Conservation (phyloP, 2,113 vertebrate genomes). For the Grus americana region DNA sequence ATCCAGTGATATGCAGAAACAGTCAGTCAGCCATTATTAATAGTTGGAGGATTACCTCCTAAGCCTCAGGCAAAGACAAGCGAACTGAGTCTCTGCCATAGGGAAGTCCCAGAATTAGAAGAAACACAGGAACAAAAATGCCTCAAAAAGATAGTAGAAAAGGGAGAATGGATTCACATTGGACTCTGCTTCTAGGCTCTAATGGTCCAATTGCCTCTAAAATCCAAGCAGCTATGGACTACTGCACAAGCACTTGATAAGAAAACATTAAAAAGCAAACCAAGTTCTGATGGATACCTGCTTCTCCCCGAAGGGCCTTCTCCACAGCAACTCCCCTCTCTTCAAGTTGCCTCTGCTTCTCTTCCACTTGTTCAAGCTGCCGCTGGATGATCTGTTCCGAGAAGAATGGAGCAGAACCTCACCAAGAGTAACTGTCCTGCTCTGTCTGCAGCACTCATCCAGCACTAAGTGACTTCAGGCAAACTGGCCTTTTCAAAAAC, state of each 20-base stretch:
- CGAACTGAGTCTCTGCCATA: not conserved
- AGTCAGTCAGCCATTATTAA: not conserved
- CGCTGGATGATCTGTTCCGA: constrained; percentile 91
- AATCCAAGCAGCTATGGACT: constrained; percentile 5
- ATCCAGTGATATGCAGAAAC: not conserved
- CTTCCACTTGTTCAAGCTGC: constrained; percentile 97
- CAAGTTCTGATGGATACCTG: constrained; percentile 82
- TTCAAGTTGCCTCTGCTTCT: constrained; percentile 96
- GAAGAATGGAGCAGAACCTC: not conserved
- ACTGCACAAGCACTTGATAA: constrained; percentile 4
- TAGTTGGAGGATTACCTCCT: not conserved
- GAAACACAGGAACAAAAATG: not conserved
- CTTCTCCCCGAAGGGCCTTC: constrained; percentile 96
- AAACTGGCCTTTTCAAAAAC: not conserved
- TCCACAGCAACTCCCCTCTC: constrained; percentile 96
- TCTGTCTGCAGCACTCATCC: not conserved
- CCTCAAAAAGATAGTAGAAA: not conserved
- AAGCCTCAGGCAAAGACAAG: not conserved
- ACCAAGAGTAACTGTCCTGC: not conserved
- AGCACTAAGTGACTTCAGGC: not conserved
- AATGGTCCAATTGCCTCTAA: not conserved
- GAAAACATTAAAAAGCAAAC: not conserved
- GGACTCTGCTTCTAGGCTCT: not conserved
- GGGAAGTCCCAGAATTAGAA: not conserved
- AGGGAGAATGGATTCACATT: not conserved